Evolutionary conservation across 2,888 invertebrate genomes (phyloP), one percentile per base, ranked within the genome.

Genomic region (Chorisops tibialis): DNA sequence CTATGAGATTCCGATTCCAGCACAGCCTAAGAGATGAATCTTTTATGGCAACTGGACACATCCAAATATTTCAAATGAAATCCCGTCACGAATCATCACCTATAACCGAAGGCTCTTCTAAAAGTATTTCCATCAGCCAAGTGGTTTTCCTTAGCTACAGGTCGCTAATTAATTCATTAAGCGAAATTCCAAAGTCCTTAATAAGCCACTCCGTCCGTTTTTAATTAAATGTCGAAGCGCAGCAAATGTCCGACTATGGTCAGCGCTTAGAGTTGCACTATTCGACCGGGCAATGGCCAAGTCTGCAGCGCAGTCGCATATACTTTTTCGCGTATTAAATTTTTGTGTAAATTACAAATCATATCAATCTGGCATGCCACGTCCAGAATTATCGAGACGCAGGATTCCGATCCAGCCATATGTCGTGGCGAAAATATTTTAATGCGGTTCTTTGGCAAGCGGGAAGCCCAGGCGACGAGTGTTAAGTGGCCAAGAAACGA

Each of bases 331-430:
- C 48, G 41, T 50, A 50, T 60, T 60, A 60, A 60, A 60, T 60
- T 38, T 60, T 60, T 60, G 60, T 60, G 60, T 60, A 60, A 60
- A 60, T 60, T 60, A 60, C 60, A 60, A 60, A 60, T 60, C 60
- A 60, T 60, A 60, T 60, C 60, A 60, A 60, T 60, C 49, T 60
- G 60, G 60, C 49, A 39, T 60, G 48, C 24, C 19, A 60, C 49
- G 48, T 24, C 48, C 21, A 41, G 60, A 49, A 60, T 60, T 24
- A n/a, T n/a, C n/a, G 21, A 21, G 41, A 22, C 49, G 14, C 60
- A 49, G 41, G 60, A 60, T 60, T 60, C 60, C 60, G 39, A 38
- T 48, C 38, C 22, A 38, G 19, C 49, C 60, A 60, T 60, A 60
- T 50, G 60, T 22, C 16, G 48, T 7, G 49, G 49, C 60, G 50